Conservation (phyloP, 2,797 vertebrate genomes). For the Yasuhikotakia modesta region DNA sequence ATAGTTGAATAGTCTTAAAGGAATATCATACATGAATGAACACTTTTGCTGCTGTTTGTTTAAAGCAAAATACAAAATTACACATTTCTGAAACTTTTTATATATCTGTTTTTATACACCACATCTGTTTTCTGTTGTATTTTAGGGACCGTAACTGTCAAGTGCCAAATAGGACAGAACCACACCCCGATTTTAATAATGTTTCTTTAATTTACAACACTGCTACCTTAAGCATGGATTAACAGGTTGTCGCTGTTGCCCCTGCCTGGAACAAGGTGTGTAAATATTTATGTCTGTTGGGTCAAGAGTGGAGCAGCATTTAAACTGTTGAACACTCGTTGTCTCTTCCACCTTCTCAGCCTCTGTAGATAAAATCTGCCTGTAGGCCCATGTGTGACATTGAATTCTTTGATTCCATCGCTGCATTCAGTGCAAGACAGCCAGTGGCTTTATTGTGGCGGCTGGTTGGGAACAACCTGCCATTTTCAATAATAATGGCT, state of each 20-base stretch:
- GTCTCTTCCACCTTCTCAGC: slow-evolving; percentile 7
- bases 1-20: no score
- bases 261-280: neutral
- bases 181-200: neutral
- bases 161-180: no score
- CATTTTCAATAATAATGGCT: slow-evolving; percentile 42
- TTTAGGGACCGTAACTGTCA: no score
- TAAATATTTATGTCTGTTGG: neutral
- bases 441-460: slow-evolving; percentile 46
- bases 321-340: slow-evolving; percentile 33
- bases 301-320: neutral
- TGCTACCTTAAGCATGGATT: neutral
- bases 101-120: no score
- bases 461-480: slow-evolving; percentile 39
- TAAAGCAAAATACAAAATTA: neutral
- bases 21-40: no score
- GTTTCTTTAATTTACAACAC: neutral
- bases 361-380: slow-evolving; percentile 26
- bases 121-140: no score
- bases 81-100: no score
- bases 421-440: slow-evolving; percentile 21
- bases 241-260: neutral
- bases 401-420: slow-evolving; percentile 41
- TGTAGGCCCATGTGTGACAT: slow-evolving; percentile 22
- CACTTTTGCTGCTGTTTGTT: neutral